Evolutionary conservation across 53 echinoderm and acorn worm genomes (phyloP).

Genomic region (Antedon mediterranea): DNA sequence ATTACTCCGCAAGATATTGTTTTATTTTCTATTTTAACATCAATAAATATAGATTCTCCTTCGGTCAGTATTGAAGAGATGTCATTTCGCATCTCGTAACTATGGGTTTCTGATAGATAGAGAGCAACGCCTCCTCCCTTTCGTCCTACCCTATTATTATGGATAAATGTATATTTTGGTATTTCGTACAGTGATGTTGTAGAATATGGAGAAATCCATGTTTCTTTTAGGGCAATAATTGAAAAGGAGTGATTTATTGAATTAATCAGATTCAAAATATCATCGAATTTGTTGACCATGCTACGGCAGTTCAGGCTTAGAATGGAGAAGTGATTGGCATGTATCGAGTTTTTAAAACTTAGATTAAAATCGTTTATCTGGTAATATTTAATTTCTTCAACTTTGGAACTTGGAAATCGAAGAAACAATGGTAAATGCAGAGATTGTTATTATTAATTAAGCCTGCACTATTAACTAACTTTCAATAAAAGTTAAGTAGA

Average conservation of each 20-base stretch:
- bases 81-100: background rate
- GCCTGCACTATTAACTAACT: no score
- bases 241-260: background rate
- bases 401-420: no score
- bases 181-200: background rate
- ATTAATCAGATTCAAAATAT: background rate
- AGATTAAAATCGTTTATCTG: no score
- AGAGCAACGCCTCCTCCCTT: background rate
- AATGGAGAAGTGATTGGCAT: background rate
- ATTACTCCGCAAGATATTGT: background rate
- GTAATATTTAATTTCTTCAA: background rate
- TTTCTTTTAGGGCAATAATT: background rate
- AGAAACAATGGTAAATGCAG: no score
- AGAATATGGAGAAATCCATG: background rate
- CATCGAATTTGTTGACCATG: background rate
- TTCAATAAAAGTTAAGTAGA: no score
- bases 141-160: background rate
- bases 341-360: background rate
- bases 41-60: background rate
- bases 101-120: no score
- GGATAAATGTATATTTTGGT: background rate
- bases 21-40: background rate
- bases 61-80: background rate
- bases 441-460: no score
- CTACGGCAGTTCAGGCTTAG: background rate